These are phyloP conservation scores for Gastrophysa polygoni DNA, from an alignment of 2,888 invertebrate genomes.

Conservation along the genomic window DNA sequence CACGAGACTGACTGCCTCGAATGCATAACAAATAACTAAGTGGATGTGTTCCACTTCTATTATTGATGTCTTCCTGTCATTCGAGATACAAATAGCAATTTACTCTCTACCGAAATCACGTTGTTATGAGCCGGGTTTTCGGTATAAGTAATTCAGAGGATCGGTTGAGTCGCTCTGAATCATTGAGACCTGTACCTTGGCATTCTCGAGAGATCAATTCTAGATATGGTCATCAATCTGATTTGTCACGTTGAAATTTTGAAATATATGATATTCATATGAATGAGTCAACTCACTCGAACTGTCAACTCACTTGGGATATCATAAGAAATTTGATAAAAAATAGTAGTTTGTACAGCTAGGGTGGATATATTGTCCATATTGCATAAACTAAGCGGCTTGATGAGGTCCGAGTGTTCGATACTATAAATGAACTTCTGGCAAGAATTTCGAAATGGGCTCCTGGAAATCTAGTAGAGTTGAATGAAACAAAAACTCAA, in stretches of 20 bases:
- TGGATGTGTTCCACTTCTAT: conserved; percentile 49
- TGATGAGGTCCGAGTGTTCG: too few relatives aligned
- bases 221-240: not conserved
- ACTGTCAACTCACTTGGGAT: too few relatives aligned
- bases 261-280: not conserved
- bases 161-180: conserved; percentile 24
- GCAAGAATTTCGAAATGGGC: too few relatives aligned
- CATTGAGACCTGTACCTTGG: not conserved
- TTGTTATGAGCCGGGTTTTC: conserved; percentile 40
- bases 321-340: too few relatives aligned
- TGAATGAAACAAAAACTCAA: too few relatives aligned
- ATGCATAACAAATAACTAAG: conserved; percentile 58
- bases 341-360: too few relatives aligned
- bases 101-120: conserved; percentile 47
- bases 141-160: conserved; percentile 29
- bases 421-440: too few relatives aligned
- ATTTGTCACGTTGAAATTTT: too few relatives aligned
- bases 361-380: too few relatives aligned
- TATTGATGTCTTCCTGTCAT: conserved; percentile 51
- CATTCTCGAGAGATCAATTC: not conserved
- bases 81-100: conserved; percentile 45
- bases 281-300: not conserved
- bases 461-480: too few relatives aligned
- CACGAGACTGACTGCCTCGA: conserved; percentile 48
- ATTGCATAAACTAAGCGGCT: too few relatives aligned